phyloP scores from a whole-genome alignment of 2,888 invertebrate genomes.

The Adela reaumurella region DNA sequence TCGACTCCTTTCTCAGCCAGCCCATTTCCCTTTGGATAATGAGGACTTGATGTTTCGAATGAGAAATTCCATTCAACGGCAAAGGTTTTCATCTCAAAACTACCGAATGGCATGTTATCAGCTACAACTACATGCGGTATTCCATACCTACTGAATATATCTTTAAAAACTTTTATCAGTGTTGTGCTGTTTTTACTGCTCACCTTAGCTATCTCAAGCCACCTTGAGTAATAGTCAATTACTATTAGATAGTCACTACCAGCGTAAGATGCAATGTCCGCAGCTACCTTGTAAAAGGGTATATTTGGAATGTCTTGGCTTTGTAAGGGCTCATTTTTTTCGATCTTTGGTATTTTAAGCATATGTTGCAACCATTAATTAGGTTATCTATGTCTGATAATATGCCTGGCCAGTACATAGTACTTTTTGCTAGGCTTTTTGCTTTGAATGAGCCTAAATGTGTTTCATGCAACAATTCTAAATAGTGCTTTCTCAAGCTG shows the following conservation, averaged over 20 bases:
- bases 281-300: too few species aligned
- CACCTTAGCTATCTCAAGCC: slow-evolving; percentile 10
- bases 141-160: slow-evolving; percentile 11
- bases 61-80: slow-evolving; percentile 12
- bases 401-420: slow-evolving; percentile 16
- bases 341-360: too few species aligned
- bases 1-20: too few species aligned
- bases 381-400: slow-evolving; percentile 11
- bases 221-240: slow-evolving; percentile 13
- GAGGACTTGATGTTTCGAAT: slow-evolving; percentile 12
- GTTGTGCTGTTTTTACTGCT: slow-evolving; percentile 8
- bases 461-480: slow-evolving; percentile 14
- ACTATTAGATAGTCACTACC: slow-evolving; percentile 13
- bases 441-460: slow-evolving; percentile 17
- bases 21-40: too few species aligned
- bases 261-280: too few species aligned
- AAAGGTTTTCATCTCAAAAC: slow-evolving; percentile 12
- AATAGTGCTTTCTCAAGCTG: slow-evolving; percentile 8
- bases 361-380: slow-evolving; percentile 8
- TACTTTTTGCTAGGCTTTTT: slow-evolving; percentile 13
- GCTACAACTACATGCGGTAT: slow-evolving; percentile 11
- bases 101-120: slow-evolving; percentile 15
- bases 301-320: too few species aligned
- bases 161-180: slow-evolving; percentile 11
- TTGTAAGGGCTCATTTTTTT: too few species aligned